phyloP scores from a whole-genome alignment of 2,888 invertebrate genomes.

The Torymus tubicola region DNA sequence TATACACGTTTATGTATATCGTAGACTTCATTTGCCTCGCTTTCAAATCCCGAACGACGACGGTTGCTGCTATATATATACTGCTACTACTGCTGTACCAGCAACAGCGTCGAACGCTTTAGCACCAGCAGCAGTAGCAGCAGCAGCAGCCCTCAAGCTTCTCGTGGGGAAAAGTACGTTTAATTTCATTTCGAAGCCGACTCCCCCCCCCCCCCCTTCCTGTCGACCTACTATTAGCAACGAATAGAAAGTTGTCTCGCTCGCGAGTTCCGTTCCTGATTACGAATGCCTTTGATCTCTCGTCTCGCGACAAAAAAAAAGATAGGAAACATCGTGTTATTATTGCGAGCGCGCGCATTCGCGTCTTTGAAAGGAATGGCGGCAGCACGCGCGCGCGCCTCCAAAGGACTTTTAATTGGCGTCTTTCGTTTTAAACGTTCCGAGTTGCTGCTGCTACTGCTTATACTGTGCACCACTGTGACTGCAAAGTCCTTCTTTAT shows the following conservation, averaged over 20 bases:
- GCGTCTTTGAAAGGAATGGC: conserved; percentile 4
- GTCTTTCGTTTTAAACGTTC: neutral
- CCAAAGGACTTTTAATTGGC: conserved; percentile 11
- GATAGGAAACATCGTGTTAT: neutral
- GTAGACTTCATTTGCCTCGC: conserved; percentile 36
- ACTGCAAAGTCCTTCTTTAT: neutral
- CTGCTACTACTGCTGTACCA: neutral
- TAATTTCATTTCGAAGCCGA: conserved; percentile 26
- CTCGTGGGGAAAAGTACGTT: conserved; percentile 22
- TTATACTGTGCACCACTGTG: no score
- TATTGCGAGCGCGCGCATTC: neutral
- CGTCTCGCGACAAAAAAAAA: neutral
- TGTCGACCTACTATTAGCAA: neutral
- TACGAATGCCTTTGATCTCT: conserved; percentile 9
- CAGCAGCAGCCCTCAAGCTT: no score
- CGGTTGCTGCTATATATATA: no score
- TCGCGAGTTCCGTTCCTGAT: neutral
- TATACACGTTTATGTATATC: neutral
- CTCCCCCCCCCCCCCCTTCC: no score
- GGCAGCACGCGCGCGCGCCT: neutral
- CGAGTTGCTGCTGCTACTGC: no score
- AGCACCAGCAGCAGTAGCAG: neutral
- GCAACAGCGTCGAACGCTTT: neutral
- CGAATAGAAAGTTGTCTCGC: conserved; percentile 21
- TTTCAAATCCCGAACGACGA: conserved; percentile 10